Evolutionary conservation across 1,140 invertebrate species (phyloP).

Genomic region (Dreissena polymorpha): DNA sequence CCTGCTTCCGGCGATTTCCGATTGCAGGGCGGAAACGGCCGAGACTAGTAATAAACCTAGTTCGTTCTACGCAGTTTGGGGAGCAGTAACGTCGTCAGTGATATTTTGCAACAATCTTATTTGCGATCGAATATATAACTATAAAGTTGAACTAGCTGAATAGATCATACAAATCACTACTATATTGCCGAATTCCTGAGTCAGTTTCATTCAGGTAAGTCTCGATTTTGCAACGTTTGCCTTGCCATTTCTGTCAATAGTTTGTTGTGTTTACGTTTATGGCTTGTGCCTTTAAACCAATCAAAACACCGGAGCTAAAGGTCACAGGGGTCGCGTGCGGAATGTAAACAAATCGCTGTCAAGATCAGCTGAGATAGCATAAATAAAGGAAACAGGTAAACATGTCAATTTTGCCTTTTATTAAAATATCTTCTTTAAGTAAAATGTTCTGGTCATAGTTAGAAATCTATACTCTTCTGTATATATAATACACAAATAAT

Average conservation of each 20-base stretch:
- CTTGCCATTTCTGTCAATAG: background rate
- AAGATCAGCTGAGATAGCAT: background rate
- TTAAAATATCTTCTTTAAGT: background rate
- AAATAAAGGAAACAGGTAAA: background rate
- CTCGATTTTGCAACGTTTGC: background rate
- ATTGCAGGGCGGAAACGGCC: background rate
- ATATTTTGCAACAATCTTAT: background rate
- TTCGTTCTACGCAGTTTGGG: constrained; percentile 17
- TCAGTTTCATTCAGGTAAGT: constrained; percentile 39
- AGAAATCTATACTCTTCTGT: background rate
- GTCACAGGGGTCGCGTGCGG: constrained; percentile 21
- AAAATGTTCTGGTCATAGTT: too few species aligned
- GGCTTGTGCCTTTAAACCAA: constrained; percentile 25
- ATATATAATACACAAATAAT: background rate
- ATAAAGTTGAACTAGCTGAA: constrained; percentile 8
- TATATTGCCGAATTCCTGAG: background rate
- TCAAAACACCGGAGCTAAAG: background rate
- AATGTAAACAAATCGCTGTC: constrained; percentile 51
- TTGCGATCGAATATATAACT: background rate
- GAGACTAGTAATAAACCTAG: constrained; percentile 33
- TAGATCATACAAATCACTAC: too few species aligned
- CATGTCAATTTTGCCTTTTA: background rate
- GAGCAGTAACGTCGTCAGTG: constrained; percentile 17
- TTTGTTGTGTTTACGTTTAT: constrained; percentile 43
- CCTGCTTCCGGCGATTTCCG: background rate